Evolutionary conservation across 2,797 vertebrate species (phyloP), one percentile per base, ranked within the genome.

Genomic region (Trematomus bernacchii): DNA sequence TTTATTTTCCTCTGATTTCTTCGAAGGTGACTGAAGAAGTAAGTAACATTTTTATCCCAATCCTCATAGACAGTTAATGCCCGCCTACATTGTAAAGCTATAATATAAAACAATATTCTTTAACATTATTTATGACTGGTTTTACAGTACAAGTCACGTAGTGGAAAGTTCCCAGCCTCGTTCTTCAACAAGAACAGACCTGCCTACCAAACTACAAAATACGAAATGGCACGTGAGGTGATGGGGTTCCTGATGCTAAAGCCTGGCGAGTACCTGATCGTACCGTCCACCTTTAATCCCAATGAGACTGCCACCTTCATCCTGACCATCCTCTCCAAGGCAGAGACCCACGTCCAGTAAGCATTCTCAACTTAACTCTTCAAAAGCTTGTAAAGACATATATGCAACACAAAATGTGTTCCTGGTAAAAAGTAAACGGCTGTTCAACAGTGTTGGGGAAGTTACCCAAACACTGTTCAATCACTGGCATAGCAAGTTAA

Each of bases 251-350:
- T 91, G 0, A 13, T 0, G 0, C 79, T 96, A 59, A 76, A 72
- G 19, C 86, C 94, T 0, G 94, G 91, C 2, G 87, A 93, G 21
- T 95, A 95, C 55, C 61, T 96, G 55, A 92, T 95, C 0, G 90
- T 95, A 11, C 95, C 94, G 0, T 92, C 87, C 50, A 93, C 93
- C 8, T 82, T 54, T 16, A 53, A 37, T 0, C 81, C 89, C 58
- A 87, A 91, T 5, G 75, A 93, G 59, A 85, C 85, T 0, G 90
- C 88, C 5, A 91, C 91, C 30, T 95, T 93, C 73, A 23, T 95
- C 78, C 69, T 96, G 46, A 90, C 88, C 43, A 83, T 96, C 71
- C 48, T 90, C 66, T 93, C 89, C 73, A 95, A 92, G 84, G 84
- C 67, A 3, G 81, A 94, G 76, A 88, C 67, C 1, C 72, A 85